A percentile compares a stretch with the other conserved stretches of the same genome.
Evolutionary conservation across 2,888 invertebrate genomes (phyloP).

Genomic region (Graphium colonna): DNA sequence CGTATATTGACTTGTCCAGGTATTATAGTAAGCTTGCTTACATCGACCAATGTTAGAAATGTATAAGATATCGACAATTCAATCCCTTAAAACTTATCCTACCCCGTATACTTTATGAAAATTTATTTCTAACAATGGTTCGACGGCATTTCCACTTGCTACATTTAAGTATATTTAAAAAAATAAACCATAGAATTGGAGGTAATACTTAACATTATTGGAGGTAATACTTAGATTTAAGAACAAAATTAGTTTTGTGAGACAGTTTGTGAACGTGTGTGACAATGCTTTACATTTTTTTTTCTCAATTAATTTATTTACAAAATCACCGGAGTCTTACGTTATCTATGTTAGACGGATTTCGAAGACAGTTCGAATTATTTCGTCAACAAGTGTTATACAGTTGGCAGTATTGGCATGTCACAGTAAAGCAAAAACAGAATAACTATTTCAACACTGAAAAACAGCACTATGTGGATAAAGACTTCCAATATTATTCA

Average conservation of each 20-base stretch:
- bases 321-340: neutral
- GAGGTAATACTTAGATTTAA: slow-evolving; percentile 73
- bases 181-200: slow-evolving; percentile 64
- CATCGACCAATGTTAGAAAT: slow-evolving; percentile 19
- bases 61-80: slow-evolving; percentile 22
- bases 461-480: slow-evolving; percentile 5
- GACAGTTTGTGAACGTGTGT: slow-evolving; percentile 64
- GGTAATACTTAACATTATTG: slow-evolving; percentile 75
- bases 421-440: slow-evolving; percentile 1
- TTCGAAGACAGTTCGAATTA: neutral
- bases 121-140: slow-evolving; percentile 21
- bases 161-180: slow-evolving; percentile 45
- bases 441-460: neutral
- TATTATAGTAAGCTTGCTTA: slow-evolving; percentile 27
- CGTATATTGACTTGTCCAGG: slow-evolving; percentile 42
- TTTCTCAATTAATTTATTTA: too few species aligned
- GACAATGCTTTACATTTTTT: slow-evolving; percentile 11
- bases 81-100: slow-evolving; percentile 30
- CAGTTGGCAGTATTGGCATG: slow-evolving; percentile 12
- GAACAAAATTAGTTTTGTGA: slow-evolving; percentile 60
- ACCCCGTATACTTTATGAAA: slow-evolving; percentile 33
- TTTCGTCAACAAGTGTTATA: neutral
- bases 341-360: neutral
- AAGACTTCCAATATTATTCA: neutral
- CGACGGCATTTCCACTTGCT: slow-evolving; percentile 35